Conservation (phyloP, 2,888 invertebrate genomes). For the Cordilura impudica region DNA sequence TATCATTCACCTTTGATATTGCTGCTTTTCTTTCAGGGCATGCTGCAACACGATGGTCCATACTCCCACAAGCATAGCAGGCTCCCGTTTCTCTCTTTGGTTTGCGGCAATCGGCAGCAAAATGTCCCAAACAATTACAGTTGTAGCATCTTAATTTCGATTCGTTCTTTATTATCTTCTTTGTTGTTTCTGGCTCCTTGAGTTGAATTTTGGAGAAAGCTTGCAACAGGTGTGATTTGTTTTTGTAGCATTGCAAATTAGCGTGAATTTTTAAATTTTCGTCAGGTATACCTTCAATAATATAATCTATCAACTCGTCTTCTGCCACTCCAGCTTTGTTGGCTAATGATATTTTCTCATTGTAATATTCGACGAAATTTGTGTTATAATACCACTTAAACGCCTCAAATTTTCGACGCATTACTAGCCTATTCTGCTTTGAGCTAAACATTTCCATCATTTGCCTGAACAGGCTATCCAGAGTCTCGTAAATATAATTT, state of each 20-base stretch:
- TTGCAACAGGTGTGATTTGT: conserved; percentile 28
- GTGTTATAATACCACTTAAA: conserved; percentile 41
- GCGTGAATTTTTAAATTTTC: conserved; percentile 36
- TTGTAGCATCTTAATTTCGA: conserved; percentile 4
- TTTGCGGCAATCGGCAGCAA: conserved; percentile 39
- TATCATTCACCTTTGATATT: neutral
- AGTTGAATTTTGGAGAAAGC: conserved; percentile 42
- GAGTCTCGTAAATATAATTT: conserved; percentile 6
- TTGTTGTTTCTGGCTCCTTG: neutral
- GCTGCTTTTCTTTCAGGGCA: conserved; percentile 31
- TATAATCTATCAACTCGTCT: conserved; percentile 51
- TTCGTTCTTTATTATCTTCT: neutral
- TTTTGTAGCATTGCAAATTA: conserved; percentile 40
- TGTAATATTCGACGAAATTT: conserved; percentile 39
- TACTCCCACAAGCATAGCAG: conserved; percentile 50
- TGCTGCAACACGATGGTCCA: conserved; percentile 22
- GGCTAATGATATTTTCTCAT: conserved; percentile 46
- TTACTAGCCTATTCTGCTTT: conserved; percentile 27
- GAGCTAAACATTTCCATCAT: conserved; percentile 2
- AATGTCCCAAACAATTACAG: conserved; percentile 48
- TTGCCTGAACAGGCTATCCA: neutral
- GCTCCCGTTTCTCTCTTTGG: conserved; percentile 45
- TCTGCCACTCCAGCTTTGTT: conserved; percentile 38
- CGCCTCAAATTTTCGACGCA: conserved; percentile 49
- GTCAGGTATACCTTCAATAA: conserved; percentile 59